Evolutionary conservation across 2,888 invertebrate genomes (phyloP).

Genomic region (Opisthograptis luteolata): DNA sequence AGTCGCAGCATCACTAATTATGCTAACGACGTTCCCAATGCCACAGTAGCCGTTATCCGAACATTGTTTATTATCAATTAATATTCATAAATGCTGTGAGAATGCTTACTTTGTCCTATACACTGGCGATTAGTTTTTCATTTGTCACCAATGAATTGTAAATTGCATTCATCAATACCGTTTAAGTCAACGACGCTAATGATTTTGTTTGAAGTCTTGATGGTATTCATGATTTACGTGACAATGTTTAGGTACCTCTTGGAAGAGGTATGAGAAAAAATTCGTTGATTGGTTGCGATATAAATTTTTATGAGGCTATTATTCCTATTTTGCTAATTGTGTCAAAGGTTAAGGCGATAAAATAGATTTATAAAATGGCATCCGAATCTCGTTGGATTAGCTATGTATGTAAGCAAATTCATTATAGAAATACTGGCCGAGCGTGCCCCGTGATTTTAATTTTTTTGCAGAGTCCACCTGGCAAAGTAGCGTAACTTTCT

Average conservation of each 20-base stretch:
- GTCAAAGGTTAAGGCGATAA: not conserved
- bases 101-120: conserved; percentile 34
- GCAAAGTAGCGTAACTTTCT: too few species aligned
- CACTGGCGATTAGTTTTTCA: conserved; percentile 34
- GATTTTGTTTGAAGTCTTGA: not conserved
- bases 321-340: too few species aligned
- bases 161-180: conserved; percentile 26
- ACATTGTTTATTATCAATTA: conserved; percentile 38
- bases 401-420: not conserved
- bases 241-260: too few species aligned
- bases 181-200: conserved; percentile 9
- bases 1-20: conserved; percentile 33
- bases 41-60: conserved; percentile 41
- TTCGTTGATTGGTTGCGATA: too few species aligned
- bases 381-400: not conserved
- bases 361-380: not conserved
- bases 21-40: conserved; percentile 36
- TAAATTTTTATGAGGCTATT: too few species aligned
- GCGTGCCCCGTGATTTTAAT: too few species aligned
- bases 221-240: too few species aligned
- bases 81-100: conserved; percentile 42
- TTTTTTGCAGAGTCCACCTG: too few species aligned
- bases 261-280: too few species aligned
- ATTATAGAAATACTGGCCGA: not conserved
- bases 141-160: conserved; percentile 29